phyloP scores from a whole-genome alignment of 2,797 vertebrate genomes.

The Otus scops region DNA sequence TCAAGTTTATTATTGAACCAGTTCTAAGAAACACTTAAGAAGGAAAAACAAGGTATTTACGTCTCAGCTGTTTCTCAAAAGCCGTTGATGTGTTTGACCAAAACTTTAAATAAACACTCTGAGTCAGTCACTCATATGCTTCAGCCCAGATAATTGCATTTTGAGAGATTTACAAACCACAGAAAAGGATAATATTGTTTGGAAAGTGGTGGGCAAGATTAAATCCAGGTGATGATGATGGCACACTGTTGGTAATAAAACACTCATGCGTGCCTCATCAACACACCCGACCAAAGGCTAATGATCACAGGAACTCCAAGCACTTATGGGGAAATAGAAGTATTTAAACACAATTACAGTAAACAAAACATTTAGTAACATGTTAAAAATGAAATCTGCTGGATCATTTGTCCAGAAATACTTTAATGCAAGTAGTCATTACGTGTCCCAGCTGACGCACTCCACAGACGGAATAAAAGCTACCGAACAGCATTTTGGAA shows the following conservation, averaged over 20 bases:
- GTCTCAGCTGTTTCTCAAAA: neutral
- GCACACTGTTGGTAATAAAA: neutral
- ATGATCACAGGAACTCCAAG: neutral
- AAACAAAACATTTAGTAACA: neutral
- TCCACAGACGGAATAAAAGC: neutral
- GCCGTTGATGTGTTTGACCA: neutral
- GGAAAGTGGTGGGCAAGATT: neutral
- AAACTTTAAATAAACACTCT: constrained; percentile 29
- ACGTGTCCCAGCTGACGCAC: neutral
- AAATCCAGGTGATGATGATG: constrained; percentile 1
- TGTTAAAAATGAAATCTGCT: neutral
- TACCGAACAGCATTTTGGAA: neutral
- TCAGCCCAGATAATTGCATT: constrained; percentile 2
- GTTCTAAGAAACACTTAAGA: neutral
- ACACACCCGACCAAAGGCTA: neutral
- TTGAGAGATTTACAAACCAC: neutral
- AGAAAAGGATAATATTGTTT: neutral
- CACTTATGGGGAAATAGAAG: neutral
- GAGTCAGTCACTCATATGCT: constrained; percentile 1
- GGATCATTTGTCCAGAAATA: neutral
- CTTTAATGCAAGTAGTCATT: neutral
- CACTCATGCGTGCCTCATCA: neutral
- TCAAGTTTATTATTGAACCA: neutral
- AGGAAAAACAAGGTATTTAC: neutral
- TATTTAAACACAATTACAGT: neutral